A percentile compares a stretch with the other conserved stretches of the same genome.
Conservation (phyloP, 2,888 invertebrate species). For the Furcula furcula region DNA sequence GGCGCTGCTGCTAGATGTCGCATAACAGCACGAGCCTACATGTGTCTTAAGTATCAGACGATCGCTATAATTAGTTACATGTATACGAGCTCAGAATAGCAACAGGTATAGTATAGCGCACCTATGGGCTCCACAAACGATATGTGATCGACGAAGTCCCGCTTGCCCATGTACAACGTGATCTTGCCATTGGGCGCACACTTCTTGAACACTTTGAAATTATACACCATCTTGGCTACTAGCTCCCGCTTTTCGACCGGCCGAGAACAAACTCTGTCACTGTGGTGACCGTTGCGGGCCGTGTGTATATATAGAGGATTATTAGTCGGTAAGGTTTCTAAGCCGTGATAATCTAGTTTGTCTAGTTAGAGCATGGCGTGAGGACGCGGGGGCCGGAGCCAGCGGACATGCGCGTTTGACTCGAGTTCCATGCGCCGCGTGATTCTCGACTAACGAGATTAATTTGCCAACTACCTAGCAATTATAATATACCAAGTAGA, state of each 20-base stretch:
- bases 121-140: constrained; percentile 93
- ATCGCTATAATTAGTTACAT: no score
- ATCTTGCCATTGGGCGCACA: constrained; percentile 93
- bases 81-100: no score
- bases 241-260: no score
- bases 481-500: no score
- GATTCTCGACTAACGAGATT: not conserved
- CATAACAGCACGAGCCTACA: no score
- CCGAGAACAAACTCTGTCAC: constrained; percentile 2
- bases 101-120: no score
- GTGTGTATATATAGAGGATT: constrained; percentile 61
- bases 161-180: constrained; percentile 91
- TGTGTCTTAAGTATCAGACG: no score
- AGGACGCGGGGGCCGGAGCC: constrained; percentile 3
- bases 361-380: constrained; percentile 50
- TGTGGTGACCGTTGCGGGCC: constrained; percentile 10
- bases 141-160: constrained; percentile 94
- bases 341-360: constrained; percentile 53
- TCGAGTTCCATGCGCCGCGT: not conserved
- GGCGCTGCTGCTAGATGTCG: no score
- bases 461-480: no score
- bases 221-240: constrained; percentile 88
- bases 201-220: constrained; percentile 96
- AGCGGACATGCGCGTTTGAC: not conserved
- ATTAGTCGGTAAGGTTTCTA: constrained; percentile 56